Evolutionary conservation across 2,888 invertebrate species (phyloP).

Genomic region (Polyommatus iphigenia): DNA sequence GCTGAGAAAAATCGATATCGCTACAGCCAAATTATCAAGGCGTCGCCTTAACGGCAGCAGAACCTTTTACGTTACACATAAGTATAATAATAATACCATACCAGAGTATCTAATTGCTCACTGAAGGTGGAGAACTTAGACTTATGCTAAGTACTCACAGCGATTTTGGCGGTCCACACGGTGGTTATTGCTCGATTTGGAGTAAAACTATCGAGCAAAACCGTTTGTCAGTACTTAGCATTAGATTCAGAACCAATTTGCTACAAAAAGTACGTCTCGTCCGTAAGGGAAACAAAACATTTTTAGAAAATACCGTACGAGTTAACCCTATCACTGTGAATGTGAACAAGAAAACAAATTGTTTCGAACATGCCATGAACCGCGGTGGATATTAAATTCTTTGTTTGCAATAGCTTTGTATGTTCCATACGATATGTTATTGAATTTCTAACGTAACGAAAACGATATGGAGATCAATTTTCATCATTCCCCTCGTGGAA

Average conservation of each 20-base stretch:
- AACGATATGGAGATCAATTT: slow-evolving; percentile 4
- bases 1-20: too few relatives aligned
- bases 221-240: too few relatives aligned
- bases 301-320: slow-evolving; percentile 10
- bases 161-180: too few relatives aligned
- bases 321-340: slow-evolving; percentile 20
- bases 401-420: slow-evolving; percentile 50
- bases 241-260: not conserved
- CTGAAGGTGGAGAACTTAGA: not conserved
- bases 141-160: too few relatives aligned
- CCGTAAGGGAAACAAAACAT: not conserved
- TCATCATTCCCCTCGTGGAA: not conserved
- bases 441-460: slow-evolving; percentile 9
- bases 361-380: slow-evolving; percentile 62
- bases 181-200: too few relatives aligned
- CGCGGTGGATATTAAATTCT: slow-evolving; percentile 74
- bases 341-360: slow-evolving; percentile 68
- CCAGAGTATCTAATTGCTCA: too few relatives aligned
- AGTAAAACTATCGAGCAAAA: too few relatives aligned
- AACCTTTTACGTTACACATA: too few relatives aligned
- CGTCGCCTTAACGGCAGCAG: too few relatives aligned
- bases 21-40: too few relatives aligned
- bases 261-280: not conserved
- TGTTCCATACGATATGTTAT: slow-evolving; percentile 19
- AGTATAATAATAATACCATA: too few relatives aligned